Evolutionary conservation across 2,797 vertebrate genomes (phyloP).

Genomic region (Fistularia tabacaria): DNA sequence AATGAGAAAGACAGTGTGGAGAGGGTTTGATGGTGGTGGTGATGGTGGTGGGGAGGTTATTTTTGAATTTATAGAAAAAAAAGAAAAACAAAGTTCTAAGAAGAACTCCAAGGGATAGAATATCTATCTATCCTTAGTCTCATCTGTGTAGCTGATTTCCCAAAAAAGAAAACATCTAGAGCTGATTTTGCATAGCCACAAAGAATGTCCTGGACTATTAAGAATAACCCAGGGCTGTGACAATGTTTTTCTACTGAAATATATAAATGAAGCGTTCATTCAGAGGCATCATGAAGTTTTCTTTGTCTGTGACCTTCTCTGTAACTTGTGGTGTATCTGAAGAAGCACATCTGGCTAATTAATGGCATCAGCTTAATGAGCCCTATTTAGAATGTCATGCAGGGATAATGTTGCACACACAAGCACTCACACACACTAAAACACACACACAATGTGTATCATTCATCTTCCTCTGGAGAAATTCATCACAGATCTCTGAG

Average conservation of each 20-base stretch:
- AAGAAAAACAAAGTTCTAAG: conserved; percentile 3
- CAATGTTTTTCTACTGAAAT: conserved; percentile 31
- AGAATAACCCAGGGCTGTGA: conserved; percentile 5
- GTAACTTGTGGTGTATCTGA: conserved; percentile 38
- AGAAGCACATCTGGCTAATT: conserved; percentile 70
- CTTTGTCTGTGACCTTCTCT: conserved; percentile 56
- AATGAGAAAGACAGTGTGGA: conserved; percentile 3
- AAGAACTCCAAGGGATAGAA: conserved; percentile 19
- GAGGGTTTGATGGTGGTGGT: not conserved
- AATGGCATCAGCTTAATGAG: conserved; percentile 72
- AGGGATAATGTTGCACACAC: conserved; percentile 50
- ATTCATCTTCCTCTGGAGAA: conserved; percentile 49
- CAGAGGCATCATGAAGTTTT: conserved; percentile 43
- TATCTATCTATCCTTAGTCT: not conserved
- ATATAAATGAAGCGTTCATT: conserved; percentile 42
- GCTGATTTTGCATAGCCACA: too few species aligned
- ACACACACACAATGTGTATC: conserved; percentile 14
- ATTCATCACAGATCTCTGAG: conserved; percentile 53
- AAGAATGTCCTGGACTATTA: too few species aligned
- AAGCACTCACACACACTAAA: conserved; percentile 17
- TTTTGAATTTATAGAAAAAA: not conserved
- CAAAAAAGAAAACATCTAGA: too few species aligned
- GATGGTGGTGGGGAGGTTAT: too few species aligned
- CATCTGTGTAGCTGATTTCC: too few species aligned
- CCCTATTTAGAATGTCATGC: conserved; percentile 65